Evolutionary conservation across 1,140 invertebrate genomes (phyloP), one percentile per base, ranked within the genome.

Genomic region (Pissodes strobi): DNA sequence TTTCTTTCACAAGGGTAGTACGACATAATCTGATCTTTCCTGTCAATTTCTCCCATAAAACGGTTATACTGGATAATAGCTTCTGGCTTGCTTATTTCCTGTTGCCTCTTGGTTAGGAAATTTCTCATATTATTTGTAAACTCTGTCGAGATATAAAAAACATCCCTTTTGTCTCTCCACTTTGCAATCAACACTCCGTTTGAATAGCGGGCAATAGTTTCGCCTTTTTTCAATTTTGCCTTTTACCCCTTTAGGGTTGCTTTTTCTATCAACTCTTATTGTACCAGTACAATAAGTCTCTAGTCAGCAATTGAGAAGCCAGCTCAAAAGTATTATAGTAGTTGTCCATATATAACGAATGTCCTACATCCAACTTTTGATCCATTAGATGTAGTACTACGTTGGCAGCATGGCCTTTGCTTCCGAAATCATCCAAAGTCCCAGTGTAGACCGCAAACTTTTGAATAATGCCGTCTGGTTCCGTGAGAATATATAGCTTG

Each of bases 321-420:
- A 82, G 66, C 17, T 67, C 55, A 19, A 74, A 61, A 45, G 66
- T 74, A 18, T 77, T 81, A 59, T 82, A 81, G 58, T 71, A 82
- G 66, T 81, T 80, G 51, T 81, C n/a, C n/a, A n/a, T n/a, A n/a
- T n/a, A n/a, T n/a, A n/a, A n/a, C n/a, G n/a, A n/a, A n/a, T n/a
- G n/a, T n/a, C 75, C 75, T 38, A 60, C 69, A 69, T 72, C 39
- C 15, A 78, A 66, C 58, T 75, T 53, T 46, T 69, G 66, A 60
- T 67, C 60, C 25, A 69, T 25, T 15, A 70, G 21, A 19, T 65
- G 12, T 6, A 61, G 27, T 4, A 70, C 68, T 18, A 70, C 66
- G 10, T 56, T 53, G 17, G 37, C 10, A 3, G 65, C 30, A n/a
- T n/a, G n/a, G n/a, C n/a, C n/a, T n/a, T n/a, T n/a, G n/a, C n/a